These are phyloP conservation scores for Pachypanchax playfairii DNA, from an alignment of 2,113 vertebrate genomes.

Conservation along the genomic window DNA sequence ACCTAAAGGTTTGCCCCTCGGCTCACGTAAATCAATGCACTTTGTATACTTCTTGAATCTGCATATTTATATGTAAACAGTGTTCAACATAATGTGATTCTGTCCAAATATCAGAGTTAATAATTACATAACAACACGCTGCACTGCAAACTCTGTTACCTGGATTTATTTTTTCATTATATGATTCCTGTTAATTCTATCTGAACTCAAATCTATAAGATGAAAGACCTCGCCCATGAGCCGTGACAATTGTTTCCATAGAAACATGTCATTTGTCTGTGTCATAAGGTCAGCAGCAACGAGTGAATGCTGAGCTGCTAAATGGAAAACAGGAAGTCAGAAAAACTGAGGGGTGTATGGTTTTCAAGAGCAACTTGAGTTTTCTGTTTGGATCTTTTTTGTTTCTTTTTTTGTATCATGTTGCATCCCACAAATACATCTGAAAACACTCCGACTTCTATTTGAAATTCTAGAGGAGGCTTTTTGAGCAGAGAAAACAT, in stretches of 20 bases:
- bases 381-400: neutral
- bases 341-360: slow-evolving; percentile 1
- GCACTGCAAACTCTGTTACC: neutral
- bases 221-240: slow-evolving; percentile 8
- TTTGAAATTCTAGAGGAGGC: slow-evolving; percentile 1
- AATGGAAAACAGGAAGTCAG: slow-evolving; percentile 3
- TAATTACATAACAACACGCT: slow-evolving; percentile 21
- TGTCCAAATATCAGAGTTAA: slow-evolving; percentile 16
- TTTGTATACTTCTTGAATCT: slow-evolving; percentile 9
- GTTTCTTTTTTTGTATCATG: neutral
- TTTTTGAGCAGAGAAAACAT: slow-evolving; percentile 21
- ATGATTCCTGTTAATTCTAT: slow-evolving; percentile 21
- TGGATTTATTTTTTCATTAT: no score
- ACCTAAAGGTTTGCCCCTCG: slow-evolving; percentile 10
- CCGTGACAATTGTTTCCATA: slow-evolving; percentile 43
- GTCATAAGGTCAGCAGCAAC: slow-evolving; percentile 15
- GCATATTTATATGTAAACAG: slow-evolving; percentile 21
- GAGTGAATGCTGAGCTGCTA: neutral
- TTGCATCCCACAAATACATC: neutral
- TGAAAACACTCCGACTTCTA: neutral
- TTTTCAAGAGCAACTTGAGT: neutral
- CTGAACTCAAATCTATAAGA: slow-evolving; percentile 11
- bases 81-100: slow-evolving; percentile 18
- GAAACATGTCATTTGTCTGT: slow-evolving; percentile 30
- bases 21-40: no score